A percentile compares a stretch with the other conserved stretches of the same genome.
phyloP scores from a whole-genome alignment of 2,113 vertebrate species.

The Notothenia rossii region DNA sequence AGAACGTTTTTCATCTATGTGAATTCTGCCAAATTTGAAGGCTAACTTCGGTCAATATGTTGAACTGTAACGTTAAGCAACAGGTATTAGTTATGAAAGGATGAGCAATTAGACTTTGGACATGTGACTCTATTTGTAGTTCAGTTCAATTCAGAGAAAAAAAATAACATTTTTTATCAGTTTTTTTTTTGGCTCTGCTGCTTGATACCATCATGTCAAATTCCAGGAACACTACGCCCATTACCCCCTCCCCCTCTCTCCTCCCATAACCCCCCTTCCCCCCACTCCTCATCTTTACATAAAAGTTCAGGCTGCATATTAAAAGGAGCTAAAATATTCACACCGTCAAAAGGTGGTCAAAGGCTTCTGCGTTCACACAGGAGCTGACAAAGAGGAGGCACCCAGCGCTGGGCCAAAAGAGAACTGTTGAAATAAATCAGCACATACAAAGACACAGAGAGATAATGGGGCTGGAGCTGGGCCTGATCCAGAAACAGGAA shows the following conservation, averaged over 20 bases:
- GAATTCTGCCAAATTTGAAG: slow-evolving; percentile 24
- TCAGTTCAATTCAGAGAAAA: not conserved
- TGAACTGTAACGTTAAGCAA: not conserved
- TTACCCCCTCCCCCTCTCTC: slow-evolving; percentile 14
- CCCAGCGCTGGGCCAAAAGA: slow-evolving; percentile 82
- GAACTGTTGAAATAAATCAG: slow-evolving; percentile 89
- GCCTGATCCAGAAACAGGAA: slow-evolving; percentile 81
- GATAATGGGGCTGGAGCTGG: slow-evolving; percentile 80
- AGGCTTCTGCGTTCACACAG: slow-evolving; percentile 88
- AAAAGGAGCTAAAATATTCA: slow-evolving; percentile 88
- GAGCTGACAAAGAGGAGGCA: slow-evolving; percentile 87
- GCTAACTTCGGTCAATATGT: not conserved
- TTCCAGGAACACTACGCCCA: slow-evolving; percentile 48
- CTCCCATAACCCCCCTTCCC: slow-evolving; percentile 16
- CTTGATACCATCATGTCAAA: slow-evolving; percentile 54
- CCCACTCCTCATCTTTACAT: slow-evolving; percentile 81
- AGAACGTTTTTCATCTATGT: not conserved
- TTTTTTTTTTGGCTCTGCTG: slow-evolving; percentile 11
- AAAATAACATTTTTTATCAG: not conserved
- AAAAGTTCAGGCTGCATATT: slow-evolving; percentile 87
- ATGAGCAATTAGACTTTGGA: not conserved
- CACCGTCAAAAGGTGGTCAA: slow-evolving; percentile 87
- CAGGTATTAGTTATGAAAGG: not conserved
- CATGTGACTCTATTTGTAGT: not conserved
- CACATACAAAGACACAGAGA: slow-evolving; percentile 85